phyloP scores from a whole-genome alignment of 2,113 vertebrate species.

The Amazona guildingii region DNA sequence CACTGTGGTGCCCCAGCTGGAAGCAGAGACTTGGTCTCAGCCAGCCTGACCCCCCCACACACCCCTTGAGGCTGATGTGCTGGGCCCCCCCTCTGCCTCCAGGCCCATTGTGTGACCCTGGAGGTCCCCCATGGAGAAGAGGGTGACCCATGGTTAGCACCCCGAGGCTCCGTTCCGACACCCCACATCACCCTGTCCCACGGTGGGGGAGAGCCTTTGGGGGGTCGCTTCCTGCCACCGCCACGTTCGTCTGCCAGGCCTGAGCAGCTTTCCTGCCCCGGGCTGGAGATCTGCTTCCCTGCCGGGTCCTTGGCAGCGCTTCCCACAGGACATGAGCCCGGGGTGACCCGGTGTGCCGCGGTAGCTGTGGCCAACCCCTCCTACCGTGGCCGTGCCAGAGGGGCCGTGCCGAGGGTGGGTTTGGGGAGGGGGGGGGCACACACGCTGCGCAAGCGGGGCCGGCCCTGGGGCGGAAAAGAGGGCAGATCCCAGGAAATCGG shows the following conservation, averaged over 20 bases:
- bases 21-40: not conserved
- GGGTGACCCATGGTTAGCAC: not conserved
- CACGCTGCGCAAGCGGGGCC: not conserved
- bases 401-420: not conserved
- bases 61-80: not conserved
- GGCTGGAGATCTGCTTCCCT: not conserved
- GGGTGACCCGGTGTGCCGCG: not conserved
- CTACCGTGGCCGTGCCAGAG: not conserved
- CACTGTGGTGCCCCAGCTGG: not conserved
- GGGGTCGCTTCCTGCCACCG: not conserved
- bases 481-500: constrained; percentile 10
- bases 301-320: not conserved
- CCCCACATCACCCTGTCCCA: not conserved
- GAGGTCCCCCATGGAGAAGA: not conserved
- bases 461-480: not conserved
- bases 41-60: no score
- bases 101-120: not conserved
- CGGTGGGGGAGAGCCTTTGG: not conserved
- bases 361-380: not conserved
- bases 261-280: not conserved
- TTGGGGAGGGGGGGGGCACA: not conserved
- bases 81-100: not conserved
- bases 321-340: not conserved
- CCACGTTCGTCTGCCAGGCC: not conserved
- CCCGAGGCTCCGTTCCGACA: not conserved